Base-by-base conservation (phyloP, 2,888 invertebrate genomes). In the Plebejus argus region DNA sequence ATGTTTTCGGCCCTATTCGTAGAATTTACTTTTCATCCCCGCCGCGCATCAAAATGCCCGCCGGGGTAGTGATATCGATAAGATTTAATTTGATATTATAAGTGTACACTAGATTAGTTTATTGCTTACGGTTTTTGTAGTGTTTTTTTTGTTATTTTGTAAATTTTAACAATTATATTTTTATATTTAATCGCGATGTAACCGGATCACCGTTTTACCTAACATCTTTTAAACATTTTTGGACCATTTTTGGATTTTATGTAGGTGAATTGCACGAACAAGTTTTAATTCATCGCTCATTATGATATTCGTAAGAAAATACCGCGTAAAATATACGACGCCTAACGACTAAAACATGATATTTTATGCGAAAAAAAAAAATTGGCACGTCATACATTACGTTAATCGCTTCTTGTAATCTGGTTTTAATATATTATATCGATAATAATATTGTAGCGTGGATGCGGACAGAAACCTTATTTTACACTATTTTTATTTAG, bases 1-100 rank as follows among this genome's bases (percentile, higher is more conserved):
- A 94, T 94, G 94, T 94, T 94, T 93, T 92, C 90, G 94, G 94
- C 92, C 93, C 89, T 89, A 89, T 89, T 90, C 87, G 87, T 90
- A 90, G 89, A 89, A 89, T 89, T 89, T 89, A 90, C 89, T 89
- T 86, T 88, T 87, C 74, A 83, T 83, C 84, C 86, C 83, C 81
- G 80, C 81, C 79, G 80, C 81, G 81, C 80, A 78, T 80, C 79
- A 84, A 83, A 80, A 77, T 78, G 82, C 84, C 82, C 83, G 80
- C 82, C 84, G 85, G 87, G 88, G 86, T 86, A 87, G 90, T 90
- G 90, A 92, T 92, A 91, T 90, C 88, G 88, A 88, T 86, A 88
- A 89, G 89, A 87, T 90, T 87, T 91, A 89, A 90, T 88, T 91
- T 91, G 89, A 91, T 93, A 91, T 91, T 90, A 87, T 91, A 88